Evolutionary conservation across 2,113 vertebrate species (phyloP).

Genomic region (Xiphorhynchus elegans): DNA sequence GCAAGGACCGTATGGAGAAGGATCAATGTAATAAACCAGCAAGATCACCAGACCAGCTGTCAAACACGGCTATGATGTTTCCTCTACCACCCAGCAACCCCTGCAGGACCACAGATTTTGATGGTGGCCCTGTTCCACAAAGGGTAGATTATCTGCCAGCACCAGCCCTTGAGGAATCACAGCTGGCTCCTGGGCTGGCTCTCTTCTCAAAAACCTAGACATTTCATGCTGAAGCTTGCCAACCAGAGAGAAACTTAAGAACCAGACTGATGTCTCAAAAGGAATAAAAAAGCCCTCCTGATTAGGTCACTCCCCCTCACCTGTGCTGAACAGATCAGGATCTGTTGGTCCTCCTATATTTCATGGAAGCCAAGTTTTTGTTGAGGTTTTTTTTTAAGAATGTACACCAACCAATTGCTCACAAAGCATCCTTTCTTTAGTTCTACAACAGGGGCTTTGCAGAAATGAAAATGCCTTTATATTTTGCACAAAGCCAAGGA

Average conservation of each 20-base stretch:
- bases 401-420: neutral
- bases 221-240: neutral
- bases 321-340: neutral
- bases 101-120: neutral
- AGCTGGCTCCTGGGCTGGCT: neutral
- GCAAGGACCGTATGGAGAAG: neutral
- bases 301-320: neutral
- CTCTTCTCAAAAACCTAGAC: neutral
- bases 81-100: neutral
- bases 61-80: neutral
- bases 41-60: neutral
- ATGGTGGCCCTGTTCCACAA: neutral
- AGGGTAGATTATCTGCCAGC: neutral
- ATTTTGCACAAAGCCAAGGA: constrained; percentile 41
- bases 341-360: neutral
- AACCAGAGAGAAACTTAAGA: neutral
- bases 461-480: constrained; percentile 45
- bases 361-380: neutral
- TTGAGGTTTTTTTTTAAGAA: neutral
- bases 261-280: neutral
- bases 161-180: neutral
- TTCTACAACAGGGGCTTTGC: neutral
- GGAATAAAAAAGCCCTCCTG: neutral
- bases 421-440: constrained; percentile 37
- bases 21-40: neutral